A percentile compares a stretch with the other conserved stretches of the same genome.
Conservation (phyloP, 2,113 vertebrate species). For the Cololabis saira region DNA sequence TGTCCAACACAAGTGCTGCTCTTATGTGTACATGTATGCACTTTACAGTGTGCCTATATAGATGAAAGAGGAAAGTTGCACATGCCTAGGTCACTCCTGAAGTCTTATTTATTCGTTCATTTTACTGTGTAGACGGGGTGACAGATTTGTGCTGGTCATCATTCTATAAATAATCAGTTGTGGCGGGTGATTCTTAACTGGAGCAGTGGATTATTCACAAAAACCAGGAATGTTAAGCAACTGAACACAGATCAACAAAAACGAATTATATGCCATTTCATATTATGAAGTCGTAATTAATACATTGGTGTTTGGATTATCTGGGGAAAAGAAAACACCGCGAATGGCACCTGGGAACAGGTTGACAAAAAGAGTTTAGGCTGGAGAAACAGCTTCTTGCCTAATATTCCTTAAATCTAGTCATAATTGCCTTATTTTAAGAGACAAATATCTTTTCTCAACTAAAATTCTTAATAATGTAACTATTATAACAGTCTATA, state of each 20-base stretch:
- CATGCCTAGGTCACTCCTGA: not conserved
- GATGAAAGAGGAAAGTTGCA: conserved; percentile 8
- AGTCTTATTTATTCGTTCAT: conserved; percentile 1
- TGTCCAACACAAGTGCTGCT: conserved; percentile 52
- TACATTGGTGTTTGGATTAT: conserved; percentile 19
- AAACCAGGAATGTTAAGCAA: conserved; percentile 65
- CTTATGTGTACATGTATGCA: conserved; percentile 44
- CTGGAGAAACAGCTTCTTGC: too few species aligned
- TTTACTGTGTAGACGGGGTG: not conserved
- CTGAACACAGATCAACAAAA: conserved; percentile 43
- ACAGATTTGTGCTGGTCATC: conserved; percentile 37
- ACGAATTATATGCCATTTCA: conserved; percentile 70
- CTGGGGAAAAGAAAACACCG: not conserved
- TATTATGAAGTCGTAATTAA: conserved; percentile 32
- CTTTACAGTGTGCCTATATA: conserved; percentile 6
- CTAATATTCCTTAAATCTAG: too few species aligned
- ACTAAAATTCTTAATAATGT: too few species aligned
- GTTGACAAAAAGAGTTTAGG: conserved; percentile 17
- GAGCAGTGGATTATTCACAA: conserved; percentile 60
- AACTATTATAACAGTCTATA: too few species aligned
- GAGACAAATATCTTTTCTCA: too few species aligned
- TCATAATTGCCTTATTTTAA: too few species aligned
- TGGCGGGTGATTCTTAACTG: conserved; percentile 38
- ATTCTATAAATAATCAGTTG: conserved; percentile 61
- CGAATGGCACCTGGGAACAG: not conserved